phyloP scores from a whole-genome alignment of 2,113 vertebrate genomes.

The Oxyura jamaicensis region DNA sequence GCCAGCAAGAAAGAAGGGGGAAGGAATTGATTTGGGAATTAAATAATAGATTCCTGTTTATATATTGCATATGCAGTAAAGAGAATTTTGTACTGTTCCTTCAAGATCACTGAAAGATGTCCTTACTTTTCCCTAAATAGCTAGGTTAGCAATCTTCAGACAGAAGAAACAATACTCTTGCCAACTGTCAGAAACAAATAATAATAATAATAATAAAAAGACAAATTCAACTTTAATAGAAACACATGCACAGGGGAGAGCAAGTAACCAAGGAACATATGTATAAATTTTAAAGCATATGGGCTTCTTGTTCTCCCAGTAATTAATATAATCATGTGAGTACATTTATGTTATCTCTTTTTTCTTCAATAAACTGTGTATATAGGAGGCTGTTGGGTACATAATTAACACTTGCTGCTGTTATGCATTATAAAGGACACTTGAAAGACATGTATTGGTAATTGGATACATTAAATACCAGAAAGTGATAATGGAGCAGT shows the following conservation, averaged over 20 bases:
- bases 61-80: not conserved
- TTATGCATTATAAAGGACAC: not conserved
- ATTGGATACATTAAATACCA: not conserved
- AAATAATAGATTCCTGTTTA: not conserved
- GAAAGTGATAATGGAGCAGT: not conserved
- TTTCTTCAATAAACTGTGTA: not conserved
- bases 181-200: slow-evolving; percentile 17
- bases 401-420: not conserved
- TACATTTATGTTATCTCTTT: not conserved
- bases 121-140: slow-evolving; percentile 4
- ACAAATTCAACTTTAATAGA: slow-evolving; percentile 49
- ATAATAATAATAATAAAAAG: not conserved
- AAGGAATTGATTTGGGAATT: not conserved
- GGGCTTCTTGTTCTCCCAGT: slow-evolving; percentile 56
- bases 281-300: slow-evolving; percentile 64
- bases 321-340: slow-evolving; percentile 68
- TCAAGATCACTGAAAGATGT: not conserved
- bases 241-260: slow-evolving; percentile 12
- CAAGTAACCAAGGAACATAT: slow-evolving; percentile 50
- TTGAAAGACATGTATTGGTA: not conserved
- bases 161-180: not conserved
- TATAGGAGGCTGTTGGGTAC: not conserved
- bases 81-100: not conserved
- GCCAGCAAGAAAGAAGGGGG: not conserved
- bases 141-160: slow-evolving; percentile 24